phyloP scores from a whole-genome alignment of 2,888 invertebrate species.

The Xestoiulus laeticollis region DNA sequence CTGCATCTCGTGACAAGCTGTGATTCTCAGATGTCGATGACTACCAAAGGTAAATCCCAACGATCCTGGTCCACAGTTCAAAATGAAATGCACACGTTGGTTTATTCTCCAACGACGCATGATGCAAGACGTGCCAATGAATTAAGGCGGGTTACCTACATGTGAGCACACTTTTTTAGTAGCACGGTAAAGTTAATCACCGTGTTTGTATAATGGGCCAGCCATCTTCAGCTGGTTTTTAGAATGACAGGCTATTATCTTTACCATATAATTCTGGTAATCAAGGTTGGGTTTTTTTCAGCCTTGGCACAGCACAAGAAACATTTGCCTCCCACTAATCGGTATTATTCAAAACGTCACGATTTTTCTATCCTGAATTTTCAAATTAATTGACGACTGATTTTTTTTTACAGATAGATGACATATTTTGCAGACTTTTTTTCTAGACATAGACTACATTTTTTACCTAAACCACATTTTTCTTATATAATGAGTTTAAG shows the following conservation, averaged over 20 bases:
- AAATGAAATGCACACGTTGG: neutral
- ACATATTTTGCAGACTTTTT: neutral
- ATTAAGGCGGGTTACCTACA: neutral
- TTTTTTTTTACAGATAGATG: neutral
- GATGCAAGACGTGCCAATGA: conserved; percentile 34
- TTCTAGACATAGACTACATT: neutral
- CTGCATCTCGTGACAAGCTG: neutral
- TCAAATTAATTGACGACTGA: neutral
- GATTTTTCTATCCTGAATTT: neutral
- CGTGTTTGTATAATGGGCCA: neutral
- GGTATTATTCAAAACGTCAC: neutral
- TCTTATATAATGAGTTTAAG: no score
- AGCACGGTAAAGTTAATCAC: neutral
- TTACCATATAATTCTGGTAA: neutral
- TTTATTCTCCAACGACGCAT: neutral
- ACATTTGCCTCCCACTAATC: neutral
- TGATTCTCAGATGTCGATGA: neutral
- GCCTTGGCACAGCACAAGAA: neutral
- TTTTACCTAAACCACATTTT: neutral
- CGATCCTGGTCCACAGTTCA: neutral
- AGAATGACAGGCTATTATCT: neutral
- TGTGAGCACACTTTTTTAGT: neutral
- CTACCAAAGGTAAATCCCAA: neutral
- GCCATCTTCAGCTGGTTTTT: neutral
- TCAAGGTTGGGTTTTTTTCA: conserved; percentile 4